phyloP scores from a whole-genome alignment of 2,113 vertebrate genomes.

The Plestiodon gilberti region DNA sequence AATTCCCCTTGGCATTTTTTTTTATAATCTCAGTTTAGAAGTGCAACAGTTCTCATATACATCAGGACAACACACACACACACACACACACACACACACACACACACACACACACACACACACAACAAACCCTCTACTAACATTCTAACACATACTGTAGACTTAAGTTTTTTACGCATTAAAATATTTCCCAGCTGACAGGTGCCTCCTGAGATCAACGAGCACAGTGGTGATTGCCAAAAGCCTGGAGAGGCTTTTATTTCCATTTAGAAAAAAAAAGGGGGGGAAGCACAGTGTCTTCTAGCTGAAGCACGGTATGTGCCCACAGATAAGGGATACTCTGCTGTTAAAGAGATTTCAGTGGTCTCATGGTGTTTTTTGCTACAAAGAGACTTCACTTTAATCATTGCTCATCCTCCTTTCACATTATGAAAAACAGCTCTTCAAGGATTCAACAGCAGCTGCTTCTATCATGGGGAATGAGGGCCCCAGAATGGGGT shows the following conservation, averaged over 20 bases:
- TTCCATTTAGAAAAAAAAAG: not conserved
- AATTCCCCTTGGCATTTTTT: not conserved
- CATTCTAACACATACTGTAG: not conserved
- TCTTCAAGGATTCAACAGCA: not conserved
- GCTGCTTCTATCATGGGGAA: not conserved
- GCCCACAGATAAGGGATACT: not conserved
- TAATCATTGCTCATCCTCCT: not conserved
- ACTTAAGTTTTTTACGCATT: not conserved
- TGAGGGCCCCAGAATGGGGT: not conserved
- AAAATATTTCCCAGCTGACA: not conserved
- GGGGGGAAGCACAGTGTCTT: not conserved
- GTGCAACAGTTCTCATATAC: not conserved
- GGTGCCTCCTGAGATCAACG: not conserved
- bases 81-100: not conserved
- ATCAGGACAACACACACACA: not conserved
- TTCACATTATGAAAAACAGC: slow-evolving; percentile 2
- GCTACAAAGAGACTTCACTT: not conserved
- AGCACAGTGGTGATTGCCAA: not conserved
- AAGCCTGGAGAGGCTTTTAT: not conserved
- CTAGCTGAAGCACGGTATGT: not conserved
- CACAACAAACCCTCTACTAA: not conserved
- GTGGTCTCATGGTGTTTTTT: fast-evolving
- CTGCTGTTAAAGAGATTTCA: not conserved
- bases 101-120: not conserved
- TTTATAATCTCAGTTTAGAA: slow-evolving; percentile 18